phyloP scores from a whole-genome alignment of 2,113 vertebrate species.

The Athene noctua region DNA sequence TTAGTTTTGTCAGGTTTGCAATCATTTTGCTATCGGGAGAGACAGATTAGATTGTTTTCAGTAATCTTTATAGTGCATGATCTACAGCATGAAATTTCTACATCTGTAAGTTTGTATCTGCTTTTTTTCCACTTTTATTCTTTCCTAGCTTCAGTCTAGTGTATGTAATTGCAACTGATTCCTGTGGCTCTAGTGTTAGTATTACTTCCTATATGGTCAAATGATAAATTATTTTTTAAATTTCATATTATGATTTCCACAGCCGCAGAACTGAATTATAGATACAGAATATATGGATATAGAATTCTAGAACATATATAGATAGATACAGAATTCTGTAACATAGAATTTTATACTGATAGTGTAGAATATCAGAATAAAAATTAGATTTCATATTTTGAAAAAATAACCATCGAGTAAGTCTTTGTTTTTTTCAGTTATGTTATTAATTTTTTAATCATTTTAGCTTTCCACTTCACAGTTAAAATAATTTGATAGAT shows the following conservation, averaged over 20 bases:
- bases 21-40: neutral
- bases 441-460: neutral
- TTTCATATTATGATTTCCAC: neutral
- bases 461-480: neutral
- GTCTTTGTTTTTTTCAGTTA: neutral
- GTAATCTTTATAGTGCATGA: neutral
- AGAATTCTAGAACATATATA: neutral
- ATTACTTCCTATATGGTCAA: neutral
- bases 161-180: neutral
- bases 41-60: neutral
- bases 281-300: neutral
- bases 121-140: neutral
- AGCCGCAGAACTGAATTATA: neutral
- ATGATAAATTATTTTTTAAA: neutral
- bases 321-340: neutral
- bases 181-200: neutral
- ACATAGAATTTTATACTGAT: neutral
- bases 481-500: neutral
- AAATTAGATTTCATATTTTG: neutral
- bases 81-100: neutral
- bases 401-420: neutral
- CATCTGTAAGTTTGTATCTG: neutral
- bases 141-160: neutral
- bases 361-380: neutral
- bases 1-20: neutral